Percentiles rank a stretch among this genome's conserved stretches.
phyloP scores from a whole-genome alignment of 2,797 vertebrate species.

The Anguilla marmorata region DNA sequence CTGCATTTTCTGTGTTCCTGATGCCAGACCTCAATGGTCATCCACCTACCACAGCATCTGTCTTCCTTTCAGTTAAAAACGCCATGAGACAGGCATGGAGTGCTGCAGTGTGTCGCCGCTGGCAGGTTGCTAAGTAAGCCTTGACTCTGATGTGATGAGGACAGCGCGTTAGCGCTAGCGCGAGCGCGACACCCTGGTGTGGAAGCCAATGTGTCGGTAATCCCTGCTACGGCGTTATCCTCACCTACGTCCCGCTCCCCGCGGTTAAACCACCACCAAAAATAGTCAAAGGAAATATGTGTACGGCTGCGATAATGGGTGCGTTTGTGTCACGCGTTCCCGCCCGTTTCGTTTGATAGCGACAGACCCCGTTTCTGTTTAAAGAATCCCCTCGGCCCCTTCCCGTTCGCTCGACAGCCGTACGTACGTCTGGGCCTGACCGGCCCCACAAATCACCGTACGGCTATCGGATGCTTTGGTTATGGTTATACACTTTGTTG shows the following conservation, averaged over 20 bases:
- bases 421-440: not conserved
- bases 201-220: constrained; percentile 28
- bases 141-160: not conserved
- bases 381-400: not conserved
- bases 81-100: not conserved
- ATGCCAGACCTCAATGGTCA: not conserved
- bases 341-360: constrained; percentile 18
- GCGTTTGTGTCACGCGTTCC: not conserved
- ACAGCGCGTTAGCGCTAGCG: not conserved
- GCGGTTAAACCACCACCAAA: constrained; percentile 23
- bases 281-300: constrained; percentile 22
- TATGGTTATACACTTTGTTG: too few relatives aligned
- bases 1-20: not conserved
- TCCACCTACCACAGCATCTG: not conserved
- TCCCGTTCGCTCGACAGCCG: constrained; percentile 17
- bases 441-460: not conserved
- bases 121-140: not conserved
- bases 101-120: not conserved
- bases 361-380: constrained; percentile 14
- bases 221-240: constrained; percentile 30
- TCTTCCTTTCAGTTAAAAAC: not conserved
- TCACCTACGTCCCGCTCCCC: constrained; percentile 39
- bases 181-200: not conserved
- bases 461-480: not conserved
- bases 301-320: not conserved